phyloP scores from a whole-genome alignment of 2,888 invertebrate species.

The Philereme transversata region DNA sequence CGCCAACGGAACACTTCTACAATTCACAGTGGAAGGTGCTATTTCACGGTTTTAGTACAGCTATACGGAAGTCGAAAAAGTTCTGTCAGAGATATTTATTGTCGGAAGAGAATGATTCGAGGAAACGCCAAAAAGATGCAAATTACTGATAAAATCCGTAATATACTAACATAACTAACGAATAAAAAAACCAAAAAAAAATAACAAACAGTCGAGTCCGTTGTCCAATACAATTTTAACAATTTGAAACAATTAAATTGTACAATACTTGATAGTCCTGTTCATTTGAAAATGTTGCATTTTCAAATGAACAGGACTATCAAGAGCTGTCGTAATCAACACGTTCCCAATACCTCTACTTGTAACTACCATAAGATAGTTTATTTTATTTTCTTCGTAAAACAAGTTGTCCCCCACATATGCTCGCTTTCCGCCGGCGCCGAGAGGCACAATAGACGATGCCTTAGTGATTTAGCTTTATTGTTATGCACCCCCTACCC shows the following conservation, averaged over 20 bases:
- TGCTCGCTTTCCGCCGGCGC: conserved; percentile 81
- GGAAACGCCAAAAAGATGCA: too few relatives aligned
- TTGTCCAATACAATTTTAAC: too few relatives aligned
- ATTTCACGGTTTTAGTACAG: neutral
- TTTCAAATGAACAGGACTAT: too few relatives aligned
- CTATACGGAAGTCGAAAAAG: neutral
- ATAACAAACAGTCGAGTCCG: too few relatives aligned
- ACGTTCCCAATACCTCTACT: conserved; percentile 30
- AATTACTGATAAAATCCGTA: too few relatives aligned
- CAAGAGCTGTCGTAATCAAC: neutral
- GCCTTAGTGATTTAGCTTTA: conserved; percentile 82
- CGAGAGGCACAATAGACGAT: conserved; percentile 73
- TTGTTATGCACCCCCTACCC: conserved; percentile 73
- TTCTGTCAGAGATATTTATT: too few relatives aligned
- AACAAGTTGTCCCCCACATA: conserved; percentile 76
- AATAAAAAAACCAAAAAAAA: too few relatives aligned
- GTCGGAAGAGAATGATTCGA: too few relatives aligned
- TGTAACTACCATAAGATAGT: conserved; percentile 51
- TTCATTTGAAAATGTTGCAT: too few relatives aligned
- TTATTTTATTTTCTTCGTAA: conserved; percentile 73
- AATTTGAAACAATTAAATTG: too few relatives aligned
- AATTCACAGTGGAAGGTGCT: conserved; percentile 9
- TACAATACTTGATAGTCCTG: too few relatives aligned
- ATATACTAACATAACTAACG: too few relatives aligned
- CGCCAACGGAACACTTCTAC: conserved; percentile 53